Evolutionary conservation across 2,888 invertebrate species (phyloP).

Genomic region (Melinopterus prodromus): DNA sequence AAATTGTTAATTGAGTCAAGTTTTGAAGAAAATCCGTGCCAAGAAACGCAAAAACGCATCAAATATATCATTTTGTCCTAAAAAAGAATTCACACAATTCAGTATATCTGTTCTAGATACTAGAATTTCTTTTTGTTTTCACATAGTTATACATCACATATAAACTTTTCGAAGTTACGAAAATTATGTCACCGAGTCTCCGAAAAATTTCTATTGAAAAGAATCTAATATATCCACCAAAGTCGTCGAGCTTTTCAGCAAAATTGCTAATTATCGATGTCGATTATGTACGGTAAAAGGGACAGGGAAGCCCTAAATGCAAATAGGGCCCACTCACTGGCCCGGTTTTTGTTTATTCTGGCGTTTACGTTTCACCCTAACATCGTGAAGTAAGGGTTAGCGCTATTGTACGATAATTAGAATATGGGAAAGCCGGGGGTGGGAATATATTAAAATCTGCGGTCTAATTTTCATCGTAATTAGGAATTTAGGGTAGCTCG

Average conservation of each 20-base stretch:
- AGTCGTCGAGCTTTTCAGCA: background rate
- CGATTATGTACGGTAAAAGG: background rate
- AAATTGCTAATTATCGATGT: background rate
- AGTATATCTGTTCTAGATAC: no score
- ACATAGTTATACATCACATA: no score
- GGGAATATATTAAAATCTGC: background rate
- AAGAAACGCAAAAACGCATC: no score
- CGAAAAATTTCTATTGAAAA: no score
- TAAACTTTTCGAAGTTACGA: no score
- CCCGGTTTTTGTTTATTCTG: background rate
- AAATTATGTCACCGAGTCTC: no score
- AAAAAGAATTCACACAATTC: no score
- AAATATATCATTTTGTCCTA: no score
- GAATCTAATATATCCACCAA: no score
- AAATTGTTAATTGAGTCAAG: no score
- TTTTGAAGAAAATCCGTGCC: no score
- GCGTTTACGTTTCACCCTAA: background rate
- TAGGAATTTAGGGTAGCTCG: background rate
- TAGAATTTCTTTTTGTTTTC: no score
- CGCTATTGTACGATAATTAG: background rate
- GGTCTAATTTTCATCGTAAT: background rate
- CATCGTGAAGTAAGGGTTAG: background rate
- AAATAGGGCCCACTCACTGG: background rate
- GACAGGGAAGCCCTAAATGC: background rate
- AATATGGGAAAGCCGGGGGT: background rate